These are phyloP conservation scores for Hypselothyrea guttata DNA, from an alignment of 2,888 invertebrate species.

Conservation along the genomic window DNA sequence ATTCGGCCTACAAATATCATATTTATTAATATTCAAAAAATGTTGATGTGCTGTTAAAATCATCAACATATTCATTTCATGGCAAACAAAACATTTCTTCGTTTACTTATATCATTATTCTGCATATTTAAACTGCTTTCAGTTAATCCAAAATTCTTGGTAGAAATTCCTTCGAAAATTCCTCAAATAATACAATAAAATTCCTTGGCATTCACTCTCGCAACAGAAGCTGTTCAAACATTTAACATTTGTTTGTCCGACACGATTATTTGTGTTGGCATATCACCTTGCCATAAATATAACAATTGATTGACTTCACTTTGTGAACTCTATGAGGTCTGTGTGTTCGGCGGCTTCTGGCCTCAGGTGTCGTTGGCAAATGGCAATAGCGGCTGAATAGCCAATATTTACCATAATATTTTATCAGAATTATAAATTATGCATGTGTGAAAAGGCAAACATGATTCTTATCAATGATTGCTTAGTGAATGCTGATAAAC, in stretches of 20 bases:
- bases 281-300: constrained; percentile 31
- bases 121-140: no score
- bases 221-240: constrained; percentile 39
- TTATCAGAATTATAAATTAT: constrained; percentile 16
- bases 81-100: no score
- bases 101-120: no score
- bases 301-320: constrained; percentile 37
- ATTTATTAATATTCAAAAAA: no score
- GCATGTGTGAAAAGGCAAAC: constrained; percentile 21
- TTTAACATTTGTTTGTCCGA: constrained; percentile 25
- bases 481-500: constrained; percentile 19
- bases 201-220: constrained; percentile 1
- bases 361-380: constrained; percentile 31
- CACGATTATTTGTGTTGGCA: constrained; percentile 11
- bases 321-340: constrained; percentile 11
- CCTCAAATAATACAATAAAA: no score
- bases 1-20: no score
- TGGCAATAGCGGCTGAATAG: constrained; percentile 24
- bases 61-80: no score
- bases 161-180: no score
- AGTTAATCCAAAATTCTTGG: no score
- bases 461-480: constrained; percentile 29
- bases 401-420: constrained; percentile 25
- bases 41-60: no score
- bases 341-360: constrained; percentile 1